Base-by-base conservation (phyloP, 2,888 invertebrate genomes). In the Melolontha melolontha region DNA sequence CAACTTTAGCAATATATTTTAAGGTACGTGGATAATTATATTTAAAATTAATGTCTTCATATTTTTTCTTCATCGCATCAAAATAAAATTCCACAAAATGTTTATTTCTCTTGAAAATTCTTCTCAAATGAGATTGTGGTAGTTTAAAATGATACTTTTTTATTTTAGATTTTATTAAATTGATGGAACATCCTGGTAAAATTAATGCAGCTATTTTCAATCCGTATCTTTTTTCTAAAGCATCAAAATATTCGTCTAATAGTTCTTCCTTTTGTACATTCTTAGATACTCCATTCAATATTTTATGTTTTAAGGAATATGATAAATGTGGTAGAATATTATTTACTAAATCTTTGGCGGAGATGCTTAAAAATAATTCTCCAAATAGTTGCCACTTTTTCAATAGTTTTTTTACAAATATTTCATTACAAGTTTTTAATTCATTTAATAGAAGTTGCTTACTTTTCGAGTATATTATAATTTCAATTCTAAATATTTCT, bases 271-370 rank as follows among this genome's bases (percentile, higher is more conserved):
- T 44, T 16, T 49, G 22, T 27, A 71, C 55, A 42, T 47, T 52
- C 12, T 63, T 54, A 11, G 64, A 22, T 17, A 72, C 44, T 16
- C 68, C 64, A 34, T 52, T 65, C n/a, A 73, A 62, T 17, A 72
- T 14, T 42, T 55, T 66, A 16, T 59, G 66, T 10, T 71, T 29
- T 14, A 66, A 41, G 11, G 67, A 40, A 29, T 59, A 71, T 5
- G 73, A 73, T 16, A 69, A 42, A 16, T 69, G 41, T 1, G 73
- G 70, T 16, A 70, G 64, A 2, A 73, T 47, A 16, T 66, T 68
- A 44, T 68, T 52, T 6, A 71, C 41, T 5, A 71, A 68, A 34
- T 47, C 55, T 1, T 62, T 27, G 2, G 65, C 34, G 7, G 42
- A 27, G 12, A 51, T 51, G 39, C 65, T 44, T 14, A n/a, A 16